These are phyloP conservation scores for human (Homo sapiens) DNA, from an alignment of 2,113 vertebrate genomes.

Conservation along the genomic window DNA sequence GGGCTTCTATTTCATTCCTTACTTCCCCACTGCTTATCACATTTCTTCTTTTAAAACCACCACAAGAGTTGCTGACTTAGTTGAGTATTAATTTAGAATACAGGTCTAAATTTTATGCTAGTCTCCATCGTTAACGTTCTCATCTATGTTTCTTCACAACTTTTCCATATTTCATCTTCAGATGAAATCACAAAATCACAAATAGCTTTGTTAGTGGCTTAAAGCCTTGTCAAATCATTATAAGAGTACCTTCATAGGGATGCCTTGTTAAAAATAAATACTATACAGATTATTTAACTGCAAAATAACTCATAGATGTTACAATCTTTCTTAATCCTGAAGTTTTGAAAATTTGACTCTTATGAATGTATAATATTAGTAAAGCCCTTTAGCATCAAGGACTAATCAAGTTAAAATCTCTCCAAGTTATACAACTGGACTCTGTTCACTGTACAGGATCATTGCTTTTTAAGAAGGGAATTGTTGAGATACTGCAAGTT, in stretches of 20 bases:
- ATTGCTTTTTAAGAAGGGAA: conserved; percentile 5
- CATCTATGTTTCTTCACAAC: conserved; percentile 11
- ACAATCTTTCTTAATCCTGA: conserved; percentile 40
- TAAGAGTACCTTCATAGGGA: conserved; percentile 23
- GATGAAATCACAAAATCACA: conserved; percentile 32
- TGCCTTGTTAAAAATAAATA: conserved; percentile 37
- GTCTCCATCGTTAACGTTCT: background rate
- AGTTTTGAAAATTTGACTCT: background rate
- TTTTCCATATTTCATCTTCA: conserved; percentile 42
- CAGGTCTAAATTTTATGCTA: conserved; percentile 30
- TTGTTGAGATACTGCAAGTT: background rate
- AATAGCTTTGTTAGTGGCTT: conserved; percentile 35
- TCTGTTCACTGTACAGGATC: conserved; percentile 1
- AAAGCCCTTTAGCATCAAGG: background rate
- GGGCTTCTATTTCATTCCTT: conserved; percentile 15
- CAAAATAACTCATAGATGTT: conserved; percentile 26
- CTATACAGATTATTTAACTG: background rate
- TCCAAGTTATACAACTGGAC: conserved; percentile 28
- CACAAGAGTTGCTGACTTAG: background rate
- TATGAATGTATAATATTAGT: background rate
- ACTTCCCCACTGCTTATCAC: background rate
- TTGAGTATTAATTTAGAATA: conserved; percentile 40
- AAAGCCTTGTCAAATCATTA: conserved; percentile 28
- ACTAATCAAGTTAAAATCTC: conserved; percentile 18
- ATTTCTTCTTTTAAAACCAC: conserved; percentile 47